Percentiles rank a stretch among this genome's conserved stretches.
Conservation (phyloP, 2,888 invertebrate species). For the Coenonympha glycerion region DNA sequence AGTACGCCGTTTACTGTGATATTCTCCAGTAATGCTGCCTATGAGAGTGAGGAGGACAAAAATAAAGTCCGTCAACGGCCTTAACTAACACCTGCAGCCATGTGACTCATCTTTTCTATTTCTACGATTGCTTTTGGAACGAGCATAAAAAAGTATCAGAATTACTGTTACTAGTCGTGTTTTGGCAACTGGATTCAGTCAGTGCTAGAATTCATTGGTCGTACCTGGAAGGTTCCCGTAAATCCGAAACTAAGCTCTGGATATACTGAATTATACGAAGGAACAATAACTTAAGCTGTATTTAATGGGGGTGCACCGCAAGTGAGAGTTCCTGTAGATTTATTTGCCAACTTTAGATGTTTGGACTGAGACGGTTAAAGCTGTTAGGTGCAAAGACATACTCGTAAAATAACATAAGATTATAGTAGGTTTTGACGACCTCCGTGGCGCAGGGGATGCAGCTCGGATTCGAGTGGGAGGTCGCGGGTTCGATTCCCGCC, state of each 20-base stretch:
- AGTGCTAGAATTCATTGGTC: slow-evolving; percentile 18
- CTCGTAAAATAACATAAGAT: too few species aligned
- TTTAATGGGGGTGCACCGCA: slow-evolving; percentile 42
- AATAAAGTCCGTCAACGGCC: too few species aligned
- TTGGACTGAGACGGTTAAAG: background rate
- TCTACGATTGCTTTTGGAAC: background rate
- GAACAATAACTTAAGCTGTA: slow-evolving; percentile 43
- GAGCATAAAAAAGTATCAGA: background rate
- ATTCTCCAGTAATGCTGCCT: too few species aligned
- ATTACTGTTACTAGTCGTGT: background rate
- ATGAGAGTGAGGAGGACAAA: too few species aligned
- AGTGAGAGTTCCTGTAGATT: slow-evolving; percentile 36
- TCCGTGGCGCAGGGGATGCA: too few species aligned
- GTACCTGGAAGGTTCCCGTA: slow-evolving; percentile 20
- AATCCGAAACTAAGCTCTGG: slow-evolving; percentile 31
- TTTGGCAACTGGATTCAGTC: too few species aligned
- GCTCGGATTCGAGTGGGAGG: too few species aligned
- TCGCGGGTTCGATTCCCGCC: too few species aligned
- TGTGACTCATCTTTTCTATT: too few species aligned
- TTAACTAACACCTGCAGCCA: too few species aligned
- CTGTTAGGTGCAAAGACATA: background rate
- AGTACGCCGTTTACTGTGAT: too few species aligned
- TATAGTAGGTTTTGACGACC: too few species aligned
- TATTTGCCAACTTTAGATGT: slow-evolving; percentile 33
- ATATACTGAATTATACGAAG: slow-evolving; percentile 36